These are phyloP conservation scores for Sebastes wilsoni DNA, from an alignment of 2,797 vertebrate genomes.

Conservation along the genomic window DNA sequence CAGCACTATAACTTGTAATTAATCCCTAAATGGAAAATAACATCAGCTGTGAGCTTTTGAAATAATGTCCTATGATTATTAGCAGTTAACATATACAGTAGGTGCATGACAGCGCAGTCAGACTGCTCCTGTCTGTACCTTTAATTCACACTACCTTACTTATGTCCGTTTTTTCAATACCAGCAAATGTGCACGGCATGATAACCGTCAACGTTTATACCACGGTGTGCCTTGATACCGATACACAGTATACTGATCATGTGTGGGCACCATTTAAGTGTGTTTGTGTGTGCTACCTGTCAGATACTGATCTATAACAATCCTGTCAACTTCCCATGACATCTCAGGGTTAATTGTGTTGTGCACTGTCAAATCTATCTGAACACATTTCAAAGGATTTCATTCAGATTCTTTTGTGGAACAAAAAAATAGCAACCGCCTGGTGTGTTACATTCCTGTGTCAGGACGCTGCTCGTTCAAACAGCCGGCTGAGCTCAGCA, in stretches of 20 bases:
- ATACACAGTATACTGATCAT: neutral
- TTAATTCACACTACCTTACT: no score
- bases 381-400: slow-evolving; percentile 12
- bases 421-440: neutral
- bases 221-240: no score
- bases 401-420: neutral
- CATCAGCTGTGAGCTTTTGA: no score
- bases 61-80: no score
- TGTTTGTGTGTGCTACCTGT: neutral
- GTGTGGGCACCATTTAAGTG: neutral
- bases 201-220: no score
- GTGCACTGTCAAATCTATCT: neutral
- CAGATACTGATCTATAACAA: neutral
- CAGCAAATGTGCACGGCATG: no score
- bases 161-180: no score
- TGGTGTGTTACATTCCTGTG: slow-evolving; percentile 15
- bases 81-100: no score
- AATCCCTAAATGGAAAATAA: no score
- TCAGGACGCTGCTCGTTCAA: slow-evolving; percentile 11
- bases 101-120: no score
- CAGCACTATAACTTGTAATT: no score
- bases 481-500: slow-evolving; percentile 31
- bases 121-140: no score
- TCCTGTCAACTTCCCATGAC: neutral
- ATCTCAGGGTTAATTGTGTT: neutral